Base-by-base conservation (phyloP, 2,888 invertebrate species). In the Actias luna region DNA sequence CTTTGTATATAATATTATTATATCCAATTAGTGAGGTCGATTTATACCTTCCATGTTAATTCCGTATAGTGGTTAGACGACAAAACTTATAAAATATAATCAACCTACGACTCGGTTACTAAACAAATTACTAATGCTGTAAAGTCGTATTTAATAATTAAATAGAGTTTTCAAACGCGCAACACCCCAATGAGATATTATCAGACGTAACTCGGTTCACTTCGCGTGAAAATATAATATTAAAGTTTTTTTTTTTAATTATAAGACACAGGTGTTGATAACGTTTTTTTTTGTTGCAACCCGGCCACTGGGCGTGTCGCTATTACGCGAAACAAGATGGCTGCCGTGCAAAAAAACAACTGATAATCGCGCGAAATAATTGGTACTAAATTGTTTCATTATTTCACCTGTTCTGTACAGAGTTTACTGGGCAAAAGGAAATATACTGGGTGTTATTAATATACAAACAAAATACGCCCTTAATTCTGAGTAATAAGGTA, bases 321-420 rank as follows among this genome's bases (percentile, higher is more conserved):
- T 80, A 76, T 79, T 77, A 72, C 74, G 65, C 33, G 36, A 58
- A 63, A 64, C 85, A 88, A 89, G 74, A 88, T 88, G 88, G 88
- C 88, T 67, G 82, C 74, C 71, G 66, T 5, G 68, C 70, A 75
- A 80, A 84, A 86, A 82, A 79, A 75, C 70, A 70, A 73, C 39
- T 66, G 70, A 77, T 80, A 79, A 83, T 77, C 80, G 80, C 79
- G 74, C 75, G 73, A 74, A 78, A 85, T 85, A 86, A 87, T 86
- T 84, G 80, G 74, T 67, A 70, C 69, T 80, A 83, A 87, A 87
- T 87, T 86, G 82, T 86, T 85, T 83, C 83, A 86, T 87, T 86
- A 87, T 77, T 78, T 76, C 85, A 84, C 84, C 84, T 83, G 84
- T 74, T 67, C 68, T 71, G 67, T 67, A 62, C 63, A 57, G 58